These are phyloP conservation scores for Euleptes europaea DNA, from an alignment of 2,113 vertebrate genomes.

Conservation along the genomic window DNA sequence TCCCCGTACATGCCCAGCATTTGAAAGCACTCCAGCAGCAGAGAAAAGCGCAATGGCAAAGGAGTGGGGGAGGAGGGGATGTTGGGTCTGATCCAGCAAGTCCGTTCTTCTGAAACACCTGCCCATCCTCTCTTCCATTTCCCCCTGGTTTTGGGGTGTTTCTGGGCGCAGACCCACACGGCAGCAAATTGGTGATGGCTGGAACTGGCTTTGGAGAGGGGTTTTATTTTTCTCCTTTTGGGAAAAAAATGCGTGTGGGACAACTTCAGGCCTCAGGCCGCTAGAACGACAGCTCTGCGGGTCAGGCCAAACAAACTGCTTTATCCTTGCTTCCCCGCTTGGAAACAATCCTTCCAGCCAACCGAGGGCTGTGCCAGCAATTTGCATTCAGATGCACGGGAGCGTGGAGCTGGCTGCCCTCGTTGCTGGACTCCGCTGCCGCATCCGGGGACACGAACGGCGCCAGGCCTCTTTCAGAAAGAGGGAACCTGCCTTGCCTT, in stretches of 20 bases:
- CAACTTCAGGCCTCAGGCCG: not conserved
- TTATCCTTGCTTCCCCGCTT: not conserved
- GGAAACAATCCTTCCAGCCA: not conserved
- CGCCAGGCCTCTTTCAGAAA: not conserved
- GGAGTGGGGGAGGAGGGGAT: no score
- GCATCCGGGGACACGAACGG: no score
- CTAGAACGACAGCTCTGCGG: not conserved
- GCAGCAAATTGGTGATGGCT: accelerated
- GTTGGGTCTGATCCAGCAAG: no score
- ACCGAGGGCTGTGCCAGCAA: not conserved
- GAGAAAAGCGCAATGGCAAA: no score
- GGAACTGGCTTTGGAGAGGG: not conserved
- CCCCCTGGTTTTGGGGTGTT: not conserved
- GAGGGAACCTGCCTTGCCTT: not conserved
- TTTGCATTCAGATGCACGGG: not conserved
- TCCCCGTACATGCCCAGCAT: no score
- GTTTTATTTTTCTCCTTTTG: not conserved
- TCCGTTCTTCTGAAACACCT: not conserved
- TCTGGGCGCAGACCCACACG: not conserved
- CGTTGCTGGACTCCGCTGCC: not conserved
- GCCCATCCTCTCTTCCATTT: accelerated
- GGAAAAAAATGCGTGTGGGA: no score
- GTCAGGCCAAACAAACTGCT: not conserved
- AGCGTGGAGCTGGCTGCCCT: not conserved
- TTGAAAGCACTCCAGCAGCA: no score